Evolutionary conservation across 2,888 invertebrate species (phyloP), one percentile per base, ranked within the genome.

Genomic region (Agonopterix alstromeriana): DNA sequence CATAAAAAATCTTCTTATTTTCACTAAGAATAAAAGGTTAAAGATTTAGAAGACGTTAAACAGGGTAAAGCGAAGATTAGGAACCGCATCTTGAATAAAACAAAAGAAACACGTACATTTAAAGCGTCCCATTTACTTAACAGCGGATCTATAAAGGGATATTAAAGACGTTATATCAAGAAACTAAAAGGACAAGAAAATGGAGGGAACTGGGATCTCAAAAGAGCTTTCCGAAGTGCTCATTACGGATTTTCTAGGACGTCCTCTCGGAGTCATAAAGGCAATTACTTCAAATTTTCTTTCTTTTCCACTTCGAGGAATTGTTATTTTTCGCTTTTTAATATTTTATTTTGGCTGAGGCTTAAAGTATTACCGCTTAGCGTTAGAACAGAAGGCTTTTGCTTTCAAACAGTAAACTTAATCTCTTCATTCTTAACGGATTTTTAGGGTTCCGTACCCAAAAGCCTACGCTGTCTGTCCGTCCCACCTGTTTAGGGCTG

Each of bases 181-280:
- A 42, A 63, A 64, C 60, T 63, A 58, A 67, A 65, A 58, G 57
- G 48, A 35, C 42, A 42, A 53, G 53, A 53, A 60, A 71, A 60
- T 55, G 53, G 57, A 56, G 61, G 58, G 62, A 64, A 60, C 56
- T 54, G 60, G 58, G 53, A 56, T 63, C 62, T 67, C 60, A 60
- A 73, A 67, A 72, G 59, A 60, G 61, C 67, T 63, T 61, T 65
- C 54, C 54, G 59, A 71, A 75, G 69, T 67, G 69, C 70, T 77
- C 75, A 74, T 77, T 76, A 74, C 61, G 63, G 64, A 65, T 63
- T 67, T 27, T 68, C 65, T 62, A 61, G 59, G 60, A 67, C 58
- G 65, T 64, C 66, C 61, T 59, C 58, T 63, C 58, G 53, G 68
- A 68, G 65, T 68, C 73, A 65, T 73, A 70, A 73, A 69, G 66